Conservation (phyloP, 2,797 vertebrate species). For the Odontamblyopus rebecca region DNA sequence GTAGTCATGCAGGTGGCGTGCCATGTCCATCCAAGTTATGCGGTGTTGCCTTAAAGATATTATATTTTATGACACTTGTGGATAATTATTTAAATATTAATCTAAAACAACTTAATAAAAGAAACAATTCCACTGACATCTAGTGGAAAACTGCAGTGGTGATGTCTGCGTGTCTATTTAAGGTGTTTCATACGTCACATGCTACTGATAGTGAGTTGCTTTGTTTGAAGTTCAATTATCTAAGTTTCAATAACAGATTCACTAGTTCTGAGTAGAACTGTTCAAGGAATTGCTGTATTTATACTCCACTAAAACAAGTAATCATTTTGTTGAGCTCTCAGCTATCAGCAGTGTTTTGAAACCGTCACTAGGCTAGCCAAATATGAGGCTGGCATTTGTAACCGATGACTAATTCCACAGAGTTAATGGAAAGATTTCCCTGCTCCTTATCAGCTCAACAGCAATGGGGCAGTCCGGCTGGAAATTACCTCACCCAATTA, state of each 20-base stretch:
- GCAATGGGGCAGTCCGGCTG: constrained; percentile 62
- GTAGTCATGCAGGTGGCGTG: too few relatives aligned
- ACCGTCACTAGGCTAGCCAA: constrained; percentile 38
- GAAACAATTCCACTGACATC: too few relatives aligned
- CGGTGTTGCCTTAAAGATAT: too few relatives aligned
- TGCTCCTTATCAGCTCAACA: constrained; percentile 58
- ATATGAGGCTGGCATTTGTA: constrained; percentile 48
- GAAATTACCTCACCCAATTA: constrained; percentile 70
- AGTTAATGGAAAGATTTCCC: constrained; percentile 53
- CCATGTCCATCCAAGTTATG: too few relatives aligned
- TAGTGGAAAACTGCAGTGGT: too few relatives aligned
- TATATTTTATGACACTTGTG: too few relatives aligned
- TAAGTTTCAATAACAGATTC: not conserved
- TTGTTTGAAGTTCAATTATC: not conserved
- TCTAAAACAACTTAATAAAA: too few relatives aligned
- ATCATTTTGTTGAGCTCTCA: not conserved
- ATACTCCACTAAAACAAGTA: constrained; percentile 3
- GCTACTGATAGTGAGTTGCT: not conserved
- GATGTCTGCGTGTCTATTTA: too few relatives aligned
- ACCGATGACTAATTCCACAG: constrained; percentile 55
- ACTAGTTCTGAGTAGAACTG: not conserved
- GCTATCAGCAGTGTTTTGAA: constrained; percentile 21
- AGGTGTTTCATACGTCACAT: too few relatives aligned
- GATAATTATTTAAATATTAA: too few relatives aligned
- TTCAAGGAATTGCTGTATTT: not conserved